These are phyloP conservation scores for Craniophora ligustri DNA, from an alignment of 2,888 invertebrate species.

Conservation along the genomic window DNA sequence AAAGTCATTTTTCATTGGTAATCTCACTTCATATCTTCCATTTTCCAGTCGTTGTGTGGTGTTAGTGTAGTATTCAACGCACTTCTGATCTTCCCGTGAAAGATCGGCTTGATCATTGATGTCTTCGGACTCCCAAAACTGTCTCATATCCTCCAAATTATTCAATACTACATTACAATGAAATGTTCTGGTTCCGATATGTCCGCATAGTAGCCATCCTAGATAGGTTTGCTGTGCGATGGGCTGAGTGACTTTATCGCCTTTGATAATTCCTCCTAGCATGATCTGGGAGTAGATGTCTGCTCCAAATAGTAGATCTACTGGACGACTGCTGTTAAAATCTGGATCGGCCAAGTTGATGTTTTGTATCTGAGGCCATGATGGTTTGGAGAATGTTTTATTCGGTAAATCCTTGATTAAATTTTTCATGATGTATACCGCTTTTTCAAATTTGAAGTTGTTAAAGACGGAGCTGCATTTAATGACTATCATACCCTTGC, in stretches of 20 bases:
- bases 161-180: conserved; percentile 5
- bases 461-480: neutral
- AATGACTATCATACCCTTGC: conserved; percentile 1
- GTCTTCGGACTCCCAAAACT: conserved; percentile 11
- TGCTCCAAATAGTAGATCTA: neutral
- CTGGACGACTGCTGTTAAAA: neutral
- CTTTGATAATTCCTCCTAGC: neutral
- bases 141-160: neutral
- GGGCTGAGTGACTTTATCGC: neutral
- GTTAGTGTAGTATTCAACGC: neutral
- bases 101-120: neutral
- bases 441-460: neutral
- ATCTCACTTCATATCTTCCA: conserved; percentile 9
- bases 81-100: conserved; percentile 3
- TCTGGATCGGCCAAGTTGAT: conserved; percentile 4
- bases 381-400: conserved; percentile 1
- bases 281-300: neutral
- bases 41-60: conserved; percentile 2
- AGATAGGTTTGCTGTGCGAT: conserved; percentile 3
- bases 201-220: conserved; percentile 5
- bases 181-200: neutral
- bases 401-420: conserved; percentile 1
- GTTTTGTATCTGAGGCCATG: conserved; percentile 3
- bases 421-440: conserved; percentile 1
- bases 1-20: neutral